Base-by-base conservation (phyloP, 1,140 invertebrate genomes). In the Hylyphantes graminicola region DNA sequence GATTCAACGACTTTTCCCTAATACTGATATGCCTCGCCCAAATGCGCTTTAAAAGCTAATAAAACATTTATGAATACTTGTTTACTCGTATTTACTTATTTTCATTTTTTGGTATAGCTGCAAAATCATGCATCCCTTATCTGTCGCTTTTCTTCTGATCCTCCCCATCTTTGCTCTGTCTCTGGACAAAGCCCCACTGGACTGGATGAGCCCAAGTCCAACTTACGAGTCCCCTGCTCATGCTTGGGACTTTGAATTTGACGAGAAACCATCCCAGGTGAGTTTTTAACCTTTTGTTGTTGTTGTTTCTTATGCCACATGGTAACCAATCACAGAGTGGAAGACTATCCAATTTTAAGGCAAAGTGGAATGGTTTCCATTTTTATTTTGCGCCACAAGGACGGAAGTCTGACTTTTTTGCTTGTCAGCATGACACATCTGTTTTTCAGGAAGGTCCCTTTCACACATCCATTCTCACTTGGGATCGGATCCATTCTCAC, bases 231-330 rank as follows among this genome's bases (percentile, higher is more conserved):
- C 73, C 12, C 65, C 73, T 15, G 73, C 50, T 21, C 82, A 85
- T 54, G 51, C 82, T 59, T 85, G 82, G 82, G 82, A 85, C 61
- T 85, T 85, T 77, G 82, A 85, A 21, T 85, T 85, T 77, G 82
- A 85, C 77, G 82, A 85, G 59, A 85, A 85, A 4, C 74, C 67
- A 70, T 15, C 70, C 15, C 82, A 85, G 48, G 82, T 85, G 70
- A 64, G 53, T 51, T 54, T 55, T 50, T 51, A 19, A 61, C 61
- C 61, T 61, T 48, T 72, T 13, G n/a, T 63, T 15, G n/a, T 17
- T 63, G 19, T 17, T 63, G 19, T 63, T 63, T 51, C 4, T 48
- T 0, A n/a, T n/a, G n/a, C 9, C 17, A 67, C 10, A 11, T 21
- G 9, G 9, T 19, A 15, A 11, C 21, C 17, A 12, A 15, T 67